Evolutionary conservation across 2,888 invertebrate species (phyloP).

Genomic region (Furcula furcula): DNA sequence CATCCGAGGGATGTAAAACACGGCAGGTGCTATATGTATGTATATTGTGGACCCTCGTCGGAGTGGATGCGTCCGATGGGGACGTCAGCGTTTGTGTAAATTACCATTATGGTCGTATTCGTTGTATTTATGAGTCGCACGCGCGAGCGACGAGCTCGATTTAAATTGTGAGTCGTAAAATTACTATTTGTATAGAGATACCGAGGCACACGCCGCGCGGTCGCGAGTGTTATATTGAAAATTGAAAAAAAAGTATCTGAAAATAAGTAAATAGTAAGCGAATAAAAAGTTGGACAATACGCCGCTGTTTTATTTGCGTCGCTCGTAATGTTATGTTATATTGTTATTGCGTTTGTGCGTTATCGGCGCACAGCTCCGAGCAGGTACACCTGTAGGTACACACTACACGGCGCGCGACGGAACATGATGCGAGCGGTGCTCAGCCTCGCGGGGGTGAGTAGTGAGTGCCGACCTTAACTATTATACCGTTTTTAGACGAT

Average conservation of each 20-base stretch:
- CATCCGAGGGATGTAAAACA: slow-evolving; percentile 49
- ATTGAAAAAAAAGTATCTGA: slow-evolving; percentile 48
- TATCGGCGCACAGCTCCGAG: too few relatives aligned
- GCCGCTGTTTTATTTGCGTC: slow-evolving; percentile 37
- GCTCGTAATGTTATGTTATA: too few relatives aligned
- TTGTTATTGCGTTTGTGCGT: too few relatives aligned
- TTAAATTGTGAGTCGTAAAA: slow-evolving; percentile 57
- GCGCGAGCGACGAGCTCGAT: slow-evolving; percentile 42
- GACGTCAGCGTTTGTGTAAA: slow-evolving; percentile 66
- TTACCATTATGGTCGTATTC: slow-evolving; percentile 60
- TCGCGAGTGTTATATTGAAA: slow-evolving; percentile 38
- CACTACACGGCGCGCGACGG: too few relatives aligned
- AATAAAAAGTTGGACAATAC: slow-evolving; percentile 76
- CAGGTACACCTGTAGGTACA: too few relatives aligned
- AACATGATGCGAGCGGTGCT: too few relatives aligned
- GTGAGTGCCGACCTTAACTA: too few relatives aligned
- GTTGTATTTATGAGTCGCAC: slow-evolving; percentile 71
- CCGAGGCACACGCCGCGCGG: slow-evolving; percentile 21
- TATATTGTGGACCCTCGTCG: slow-evolving; percentile 22
- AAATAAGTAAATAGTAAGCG: slow-evolving; percentile 43
- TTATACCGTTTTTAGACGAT: too few relatives aligned
- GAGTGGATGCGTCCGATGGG: slow-evolving; percentile 33
- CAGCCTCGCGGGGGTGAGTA: too few relatives aligned
- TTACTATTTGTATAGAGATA: slow-evolving; percentile 37
- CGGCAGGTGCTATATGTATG: slow-evolving; percentile 51